Percentiles rank a stretch among this genome's conserved stretches.
Conservation (phyloP, 1,140 invertebrate genomes). For the Alviniconcha marisindica region DNA sequence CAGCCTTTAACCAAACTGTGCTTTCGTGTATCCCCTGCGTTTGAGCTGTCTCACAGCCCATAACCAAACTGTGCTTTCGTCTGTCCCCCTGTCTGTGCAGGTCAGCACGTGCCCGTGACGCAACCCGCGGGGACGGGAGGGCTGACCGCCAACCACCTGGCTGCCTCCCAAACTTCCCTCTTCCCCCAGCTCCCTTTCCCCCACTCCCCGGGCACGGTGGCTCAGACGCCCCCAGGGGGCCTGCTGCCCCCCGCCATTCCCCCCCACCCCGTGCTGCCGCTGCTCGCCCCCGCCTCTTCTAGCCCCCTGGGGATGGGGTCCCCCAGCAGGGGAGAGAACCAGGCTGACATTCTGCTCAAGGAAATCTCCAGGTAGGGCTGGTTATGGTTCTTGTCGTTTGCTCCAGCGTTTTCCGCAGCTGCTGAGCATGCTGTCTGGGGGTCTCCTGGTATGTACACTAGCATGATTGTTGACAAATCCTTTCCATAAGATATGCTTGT, state of each 20-base stretch:
- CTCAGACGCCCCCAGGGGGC: constrained; percentile 8
- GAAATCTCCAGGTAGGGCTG: constrained; percentile 40
- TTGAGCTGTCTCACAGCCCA: no score
- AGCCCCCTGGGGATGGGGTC: constrained; percentile 41
- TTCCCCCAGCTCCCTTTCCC: constrained; percentile 45
- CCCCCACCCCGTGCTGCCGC: constrained; percentile 29
- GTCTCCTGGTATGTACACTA: background rate
- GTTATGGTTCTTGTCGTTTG: background rate
- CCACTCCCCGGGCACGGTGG: constrained; percentile 39
- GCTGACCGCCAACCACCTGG: constrained; percentile 49
- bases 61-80: no score
- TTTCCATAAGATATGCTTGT: background rate
- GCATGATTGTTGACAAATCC: background rate
- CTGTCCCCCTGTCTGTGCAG: background rate
- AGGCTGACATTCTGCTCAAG: constrained; percentile 49
- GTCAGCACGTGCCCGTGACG: background rate
- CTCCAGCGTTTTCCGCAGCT: background rate
- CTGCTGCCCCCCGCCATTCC: constrained; percentile 42
- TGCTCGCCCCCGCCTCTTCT: constrained; percentile 28
- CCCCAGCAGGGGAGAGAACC: constrained; percentile 40
- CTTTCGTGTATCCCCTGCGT: no score
- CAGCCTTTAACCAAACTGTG: no score
- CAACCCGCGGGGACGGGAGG: background rate
- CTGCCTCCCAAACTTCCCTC: constrained; percentile 55
- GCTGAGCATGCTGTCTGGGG: background rate